phyloP scores from a whole-genome alignment of 1,140 invertebrate species.

The Araneus ventricosus region DNA sequence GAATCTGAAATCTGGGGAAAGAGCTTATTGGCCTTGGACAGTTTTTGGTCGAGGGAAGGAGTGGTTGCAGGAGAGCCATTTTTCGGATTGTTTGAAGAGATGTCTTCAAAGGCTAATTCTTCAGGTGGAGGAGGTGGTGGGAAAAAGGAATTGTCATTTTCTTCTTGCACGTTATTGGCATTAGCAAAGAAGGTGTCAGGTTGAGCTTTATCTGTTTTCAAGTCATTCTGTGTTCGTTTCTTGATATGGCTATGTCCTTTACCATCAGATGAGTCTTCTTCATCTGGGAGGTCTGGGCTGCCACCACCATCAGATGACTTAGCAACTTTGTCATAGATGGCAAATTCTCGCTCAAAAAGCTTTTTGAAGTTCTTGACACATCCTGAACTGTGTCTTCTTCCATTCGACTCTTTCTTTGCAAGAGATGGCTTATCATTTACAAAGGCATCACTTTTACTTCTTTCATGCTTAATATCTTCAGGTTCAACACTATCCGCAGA shows the following conservation, averaged over 20 bases:
- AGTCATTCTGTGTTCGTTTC: conserved; percentile 36
- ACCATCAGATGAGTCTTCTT: conserved; percentile 71
- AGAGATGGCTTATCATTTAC: conserved; percentile 75
- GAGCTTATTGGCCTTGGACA: conserved; percentile 74
- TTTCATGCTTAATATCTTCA: conserved; percentile 77
- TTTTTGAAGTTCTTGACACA: conserved; percentile 95
- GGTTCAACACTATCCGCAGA: conserved; percentile 72
- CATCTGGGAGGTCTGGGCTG: conserved; percentile 63
- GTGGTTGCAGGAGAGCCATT: conserved; percentile 81
- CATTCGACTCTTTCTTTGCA: conserved; percentile 81
- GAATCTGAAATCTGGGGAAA: conserved; percentile 60
- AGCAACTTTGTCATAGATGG: conserved; percentile 77
- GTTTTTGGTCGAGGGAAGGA: conserved; percentile 81
- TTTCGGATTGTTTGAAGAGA: conserved; percentile 79
- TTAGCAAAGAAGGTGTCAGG: conserved; percentile 51
- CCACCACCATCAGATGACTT: conserved; percentile 66
- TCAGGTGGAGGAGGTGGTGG: conserved; percentile 77
- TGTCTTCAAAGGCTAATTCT: conserved; percentile 73
- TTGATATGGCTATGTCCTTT: conserved; percentile 73
- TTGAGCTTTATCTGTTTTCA: conserved; percentile 12
- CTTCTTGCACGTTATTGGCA: conserved; percentile 61
- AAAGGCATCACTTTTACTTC: conserved; percentile 80
- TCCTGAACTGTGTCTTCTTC: conserved; percentile 94
- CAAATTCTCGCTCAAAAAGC: conserved; percentile 89
- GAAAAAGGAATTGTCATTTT: conserved; percentile 68